Evolutionary conservation across 2,888 invertebrate species (phyloP).

Genomic region (Agonopterix heracliana): DNA sequence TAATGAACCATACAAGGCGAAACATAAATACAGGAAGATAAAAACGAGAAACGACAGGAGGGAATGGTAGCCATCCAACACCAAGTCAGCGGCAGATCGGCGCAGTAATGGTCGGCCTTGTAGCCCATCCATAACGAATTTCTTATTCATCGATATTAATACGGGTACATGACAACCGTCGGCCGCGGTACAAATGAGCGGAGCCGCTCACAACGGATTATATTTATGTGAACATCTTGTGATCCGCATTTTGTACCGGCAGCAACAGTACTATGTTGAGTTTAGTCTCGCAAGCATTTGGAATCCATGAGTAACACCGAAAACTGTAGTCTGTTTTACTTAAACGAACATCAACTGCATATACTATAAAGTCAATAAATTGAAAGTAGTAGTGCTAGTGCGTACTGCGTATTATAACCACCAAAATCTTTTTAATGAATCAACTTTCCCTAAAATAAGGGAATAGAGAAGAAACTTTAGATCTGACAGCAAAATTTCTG

Average conservation of each 20-base stretch:
- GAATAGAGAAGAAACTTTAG: too few species aligned
- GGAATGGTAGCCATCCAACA: slow-evolving; percentile 52
- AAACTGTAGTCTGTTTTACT: too few species aligned
- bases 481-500: too few species aligned
- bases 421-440: too few species aligned
- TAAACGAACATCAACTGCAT: too few species aligned
- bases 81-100: slow-evolving; percentile 45
- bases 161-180: slow-evolving; percentile 69
- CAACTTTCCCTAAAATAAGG: too few species aligned
- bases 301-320: too few species aligned
- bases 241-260: slow-evolving; percentile 65
- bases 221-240: slow-evolving; percentile 69
- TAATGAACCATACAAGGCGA: slow-evolving; percentile 41
- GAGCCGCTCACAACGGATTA: slow-evolving; percentile 60
- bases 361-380: too few species aligned
- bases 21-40: slow-evolving; percentile 58
- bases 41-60: slow-evolving; percentile 53
- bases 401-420: too few species aligned
- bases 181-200: slow-evolving; percentile 68
- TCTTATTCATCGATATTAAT: slow-evolving; percentile 76
- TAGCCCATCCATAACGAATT: slow-evolving; percentile 73
- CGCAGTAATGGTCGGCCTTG: slow-evolving; percentile 64
- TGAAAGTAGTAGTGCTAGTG: too few species aligned
- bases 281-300: too few species aligned
- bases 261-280: slow-evolving; percentile 20